Evolutionary conservation across 2,113 vertebrate species (phyloP).

Genomic region (Notarius lentiginosus): DNA sequence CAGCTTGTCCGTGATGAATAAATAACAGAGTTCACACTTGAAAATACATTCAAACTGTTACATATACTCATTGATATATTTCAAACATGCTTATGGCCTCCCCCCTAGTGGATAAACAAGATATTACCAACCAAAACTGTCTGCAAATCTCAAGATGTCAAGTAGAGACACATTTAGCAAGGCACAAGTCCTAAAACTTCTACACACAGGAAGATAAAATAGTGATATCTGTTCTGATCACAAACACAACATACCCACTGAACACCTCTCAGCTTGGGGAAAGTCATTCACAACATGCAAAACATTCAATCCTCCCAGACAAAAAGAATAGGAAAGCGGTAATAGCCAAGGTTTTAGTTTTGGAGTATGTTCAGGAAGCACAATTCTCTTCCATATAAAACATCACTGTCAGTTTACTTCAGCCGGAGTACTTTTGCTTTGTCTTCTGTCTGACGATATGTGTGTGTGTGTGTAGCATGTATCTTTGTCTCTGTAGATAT

Average conservation of each 20-base stretch:
- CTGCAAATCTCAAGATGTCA: background rate
- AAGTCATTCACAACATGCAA: slow-evolving; percentile 26
- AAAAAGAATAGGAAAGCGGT: background rate
- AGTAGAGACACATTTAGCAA: background rate
- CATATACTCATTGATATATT: background rate
- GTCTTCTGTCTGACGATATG: background rate
- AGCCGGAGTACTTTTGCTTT: slow-evolving; percentile 4
- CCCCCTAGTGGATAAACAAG: slow-evolving; percentile 69
- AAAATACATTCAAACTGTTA: background rate
- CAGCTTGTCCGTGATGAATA: background rate
- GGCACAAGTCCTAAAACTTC: background rate
- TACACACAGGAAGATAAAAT: slow-evolving; percentile 7
- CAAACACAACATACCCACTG: slow-evolving; percentile 12
- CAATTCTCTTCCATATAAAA: slow-evolving; percentile 27
- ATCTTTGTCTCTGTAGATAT: background rate
- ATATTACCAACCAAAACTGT: slow-evolving; percentile 42
- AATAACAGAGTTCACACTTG: slow-evolving; percentile 19
- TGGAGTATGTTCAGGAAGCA: slow-evolving; percentile 29
- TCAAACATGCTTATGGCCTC: slow-evolving; percentile 63
- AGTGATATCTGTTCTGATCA: background rate
- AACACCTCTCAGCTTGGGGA: slow-evolving; percentile 7
- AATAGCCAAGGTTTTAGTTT: slow-evolving; percentile 21
- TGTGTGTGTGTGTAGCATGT: background rate
- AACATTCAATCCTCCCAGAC: slow-evolving; percentile 16
- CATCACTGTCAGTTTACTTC: slow-evolving; percentile 40